Base-by-base conservation (phyloP, 2,888 invertebrate genomes). In the Clostera curtula region DNA sequence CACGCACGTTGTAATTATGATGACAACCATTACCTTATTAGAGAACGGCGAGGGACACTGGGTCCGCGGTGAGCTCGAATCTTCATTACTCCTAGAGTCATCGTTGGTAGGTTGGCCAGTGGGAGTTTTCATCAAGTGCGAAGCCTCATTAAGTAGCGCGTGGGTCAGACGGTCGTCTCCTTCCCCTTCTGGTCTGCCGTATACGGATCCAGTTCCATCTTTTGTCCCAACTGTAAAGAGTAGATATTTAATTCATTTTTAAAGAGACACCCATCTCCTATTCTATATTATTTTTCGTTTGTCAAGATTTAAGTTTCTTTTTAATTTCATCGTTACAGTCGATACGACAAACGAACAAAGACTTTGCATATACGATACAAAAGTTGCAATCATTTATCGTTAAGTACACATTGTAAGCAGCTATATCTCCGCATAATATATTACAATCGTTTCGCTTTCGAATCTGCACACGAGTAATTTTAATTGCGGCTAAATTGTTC, bases 121-220 rank as follows among this genome's bases (percentile, higher is more conserved):
- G 28, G 79, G 82, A 1, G 87, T 85, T 79, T 93, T 92, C 89
- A 97, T 95, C 59, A 96, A 88, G 53, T 94, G 93, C 27, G 95
- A 93, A 11, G 97, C 96, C 63, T 98, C 97, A 60, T 88, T 93
- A 33, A 98, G 88, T 63, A 98, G 97, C 8, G 49, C 47, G 72
- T 96, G 96, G 24, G 93, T 93, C 43, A 98, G 91, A 40, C 97
- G 87, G 57, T 98, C 97, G 61, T 98, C 97, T 13, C 94, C 94
- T 52, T 65, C 92, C 27, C 88, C 86, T 27, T 92, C 92, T 22
- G 91, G 86, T 34, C 93, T 88, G 27, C 91, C 91, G 66, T 93
- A 94, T 14, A 90, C 88, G 28, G 93, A 89, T 3, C 74, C 77
- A 34, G 89, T 89, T 47, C 93, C 91, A 71, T 95, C 95, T 88